phyloP scores from a whole-genome alignment of 92 coral and sea anemone species.

The Actinostola sp. region DNA sequence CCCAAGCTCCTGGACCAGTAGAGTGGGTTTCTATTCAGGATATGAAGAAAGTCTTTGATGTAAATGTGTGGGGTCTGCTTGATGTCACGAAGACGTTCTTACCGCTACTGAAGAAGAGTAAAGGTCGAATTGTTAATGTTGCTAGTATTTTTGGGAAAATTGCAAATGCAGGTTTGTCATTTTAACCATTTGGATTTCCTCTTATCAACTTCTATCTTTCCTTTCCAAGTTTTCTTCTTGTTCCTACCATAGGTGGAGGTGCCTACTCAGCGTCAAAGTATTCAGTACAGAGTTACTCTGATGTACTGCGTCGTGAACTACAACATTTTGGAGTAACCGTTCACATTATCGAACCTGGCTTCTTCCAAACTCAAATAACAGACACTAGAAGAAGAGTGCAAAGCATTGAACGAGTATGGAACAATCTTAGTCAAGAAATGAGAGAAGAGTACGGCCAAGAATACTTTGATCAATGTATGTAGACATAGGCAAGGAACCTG shows the following conservation, averaged over 20 bases:
- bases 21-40: slow-evolving; percentile 60
- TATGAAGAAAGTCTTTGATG: slow-evolving; percentile 49
- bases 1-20: slow-evolving; percentile 27
- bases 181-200: neutral
- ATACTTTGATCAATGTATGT: neutral
- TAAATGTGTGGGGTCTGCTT: slow-evolving; percentile 69
- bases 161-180: too few relatives aligned
- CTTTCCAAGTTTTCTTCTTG: neutral
- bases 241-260: slow-evolving; percentile 21
- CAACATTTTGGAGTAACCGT: slow-evolving; percentile 60
- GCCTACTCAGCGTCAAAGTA: slow-evolving; percentile 76
- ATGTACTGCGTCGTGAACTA: slow-evolving; percentile 63
- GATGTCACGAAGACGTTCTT: slow-evolving; percentile 63
- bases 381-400: slow-evolving; percentile 9
- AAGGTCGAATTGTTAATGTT: slow-evolving; percentile 64
- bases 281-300: slow-evolving; percentile 74
- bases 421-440: slow-evolving; percentile 37
- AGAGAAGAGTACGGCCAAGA: neutral
- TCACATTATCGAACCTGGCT: slow-evolving; percentile 77
- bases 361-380: slow-evolving; percentile 65
- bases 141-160: too few relatives aligned
- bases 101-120: slow-evolving; percentile 55
- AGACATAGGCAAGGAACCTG: too few relatives aligned
- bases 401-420: slow-evolving; percentile 36
- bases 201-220: neutral